These are phyloP conservation scores for Suncus etruscus DNA, from an alignment of 2,113 vertebrate species.

Conservation along the genomic window DNA sequence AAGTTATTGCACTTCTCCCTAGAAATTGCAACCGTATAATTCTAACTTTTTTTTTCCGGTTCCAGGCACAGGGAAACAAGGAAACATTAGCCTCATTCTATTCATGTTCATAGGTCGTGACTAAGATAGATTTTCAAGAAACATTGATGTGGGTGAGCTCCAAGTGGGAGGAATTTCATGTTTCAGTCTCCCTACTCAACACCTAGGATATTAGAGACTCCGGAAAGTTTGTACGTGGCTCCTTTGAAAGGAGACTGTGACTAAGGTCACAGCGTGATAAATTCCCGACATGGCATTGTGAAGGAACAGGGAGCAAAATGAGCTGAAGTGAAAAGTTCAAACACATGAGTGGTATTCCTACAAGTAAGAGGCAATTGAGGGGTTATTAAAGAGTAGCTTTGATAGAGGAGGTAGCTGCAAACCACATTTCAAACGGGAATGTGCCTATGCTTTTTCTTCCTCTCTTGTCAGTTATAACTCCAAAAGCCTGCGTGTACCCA, in stretches of 20 bases:
- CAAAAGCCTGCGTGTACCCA: neutral
- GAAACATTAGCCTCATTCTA: conserved; percentile 83
- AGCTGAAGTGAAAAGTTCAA: conserved; percentile 78
- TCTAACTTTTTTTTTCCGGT: conserved; percentile 69
- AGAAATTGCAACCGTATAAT: conserved; percentile 79
- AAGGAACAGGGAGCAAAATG: conserved; percentile 50
- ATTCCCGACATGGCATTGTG: conserved; percentile 38
- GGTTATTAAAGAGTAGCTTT: conserved; percentile 52
- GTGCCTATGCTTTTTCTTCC: neutral
- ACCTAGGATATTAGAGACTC: conserved; percentile 82
- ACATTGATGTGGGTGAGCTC: conserved; percentile 83
- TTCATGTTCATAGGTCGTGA: conserved; percentile 86
- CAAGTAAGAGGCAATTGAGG: conserved; percentile 40
- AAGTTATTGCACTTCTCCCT: conserved; percentile 59
- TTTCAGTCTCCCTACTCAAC: conserved; percentile 80
- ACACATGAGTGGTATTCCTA: conserved; percentile 27
- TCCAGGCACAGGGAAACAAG: conserved; percentile 73
- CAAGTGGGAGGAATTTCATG: conserved; percentile 86
- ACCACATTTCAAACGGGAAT: conserved; percentile 29
- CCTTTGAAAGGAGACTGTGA: conserved; percentile 71
- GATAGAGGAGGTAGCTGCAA: neutral
- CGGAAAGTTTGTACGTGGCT: conserved; percentile 77
- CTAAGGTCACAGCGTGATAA: conserved; percentile 68
- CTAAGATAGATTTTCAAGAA: conserved; percentile 86
- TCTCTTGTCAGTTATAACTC: neutral